phyloP scores from a whole-genome alignment of 92 coral and sea anemone species.

The Epizoanthus scotinus region DNA sequence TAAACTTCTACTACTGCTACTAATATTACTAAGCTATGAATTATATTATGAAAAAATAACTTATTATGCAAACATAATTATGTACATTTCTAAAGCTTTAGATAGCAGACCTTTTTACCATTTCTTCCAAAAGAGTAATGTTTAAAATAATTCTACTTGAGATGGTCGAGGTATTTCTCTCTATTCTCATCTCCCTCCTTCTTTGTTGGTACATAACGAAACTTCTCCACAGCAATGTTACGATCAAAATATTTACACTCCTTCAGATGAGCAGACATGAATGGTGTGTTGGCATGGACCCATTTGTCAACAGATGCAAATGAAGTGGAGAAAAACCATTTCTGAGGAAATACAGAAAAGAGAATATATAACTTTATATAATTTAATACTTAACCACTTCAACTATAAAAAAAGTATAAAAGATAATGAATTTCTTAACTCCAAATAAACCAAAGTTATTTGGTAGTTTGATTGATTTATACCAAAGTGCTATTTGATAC shows the following conservation, averaged over 20 bases:
- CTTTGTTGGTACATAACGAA: slow-evolving; percentile 59
- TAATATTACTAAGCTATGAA: too few relatives aligned
- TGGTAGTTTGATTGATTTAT: too few relatives aligned
- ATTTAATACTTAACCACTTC: too few relatives aligned
- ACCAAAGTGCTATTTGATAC: too few relatives aligned
- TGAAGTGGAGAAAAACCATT: slow-evolving; percentile 90
- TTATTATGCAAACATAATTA: too few relatives aligned
- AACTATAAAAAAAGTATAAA: background rate
- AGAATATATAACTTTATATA: background rate
- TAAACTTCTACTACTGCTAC: too few relatives aligned
- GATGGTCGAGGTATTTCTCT: background rate
- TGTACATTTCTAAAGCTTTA: too few relatives aligned
- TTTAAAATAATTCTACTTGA: too few relatives aligned
- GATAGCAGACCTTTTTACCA: too few relatives aligned
- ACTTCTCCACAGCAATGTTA: slow-evolving; percentile 58
- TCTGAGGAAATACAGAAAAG: slow-evolving; percentile 50
- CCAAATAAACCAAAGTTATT: background rate
- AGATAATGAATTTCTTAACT: background rate
- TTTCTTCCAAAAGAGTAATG: too few relatives aligned
- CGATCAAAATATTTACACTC: slow-evolving; percentile 84
- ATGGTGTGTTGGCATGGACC: slow-evolving; percentile 83
- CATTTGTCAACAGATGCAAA: slow-evolving; percentile 77
- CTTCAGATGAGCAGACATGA: slow-evolving; percentile 88
- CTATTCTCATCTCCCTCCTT: background rate
- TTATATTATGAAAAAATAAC: too few relatives aligned